Evolutionary conservation across 2,113 vertebrate genomes (phyloP), one percentile per base, ranked within the genome.

Genomic region (Brachionichthys hirsutus): DNA sequence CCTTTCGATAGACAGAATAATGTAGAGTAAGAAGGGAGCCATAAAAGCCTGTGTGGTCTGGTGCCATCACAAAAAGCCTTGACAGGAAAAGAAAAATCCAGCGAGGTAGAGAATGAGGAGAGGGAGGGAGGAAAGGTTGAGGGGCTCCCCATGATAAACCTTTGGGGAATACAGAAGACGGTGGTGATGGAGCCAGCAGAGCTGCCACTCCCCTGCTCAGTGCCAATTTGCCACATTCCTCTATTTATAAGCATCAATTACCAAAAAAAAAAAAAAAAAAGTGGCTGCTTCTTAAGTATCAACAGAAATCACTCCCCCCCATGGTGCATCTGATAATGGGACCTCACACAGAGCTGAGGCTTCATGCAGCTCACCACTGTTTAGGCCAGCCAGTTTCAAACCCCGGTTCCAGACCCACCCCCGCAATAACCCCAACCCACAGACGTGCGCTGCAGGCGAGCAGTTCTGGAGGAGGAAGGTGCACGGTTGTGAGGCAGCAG

Each of bases 161-260:
- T 74, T 80, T 67, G 73, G 81, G 70, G 78, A 70, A 75, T 67
- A 85, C 62, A 78, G 57, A 57, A 70, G 70, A 82, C 52, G 71
- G 64, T 76, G 71, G 67, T 65, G 81, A 86, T 79, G 70, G 77
- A 79, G 77, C 78, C 74, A 70, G 65, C 41, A 62, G 41, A 74
- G 67, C 79, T 88, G 78, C 73, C 70, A 62, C 80, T 79, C 77
- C 70, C 47, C 68, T 62, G 47, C 79, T 87, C 72, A 62, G 85
- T 91, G 85, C 91, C 90, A 91, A 86, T 90, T 89, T 78, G 76
- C 89, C 81, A 90, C 90, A 91, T 93, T 94, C 92, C 92, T 94
- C 77, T 81, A 91, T 70, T 91, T 90, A 86, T 87, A 87, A 87
- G 80, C 85, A 90, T 92, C 88, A 91, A 87, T 87, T 91, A 92